Base-by-base conservation (phyloP, 2,888 invertebrate genomes). In the Acanthococcus lagerstroemiae region DNA sequence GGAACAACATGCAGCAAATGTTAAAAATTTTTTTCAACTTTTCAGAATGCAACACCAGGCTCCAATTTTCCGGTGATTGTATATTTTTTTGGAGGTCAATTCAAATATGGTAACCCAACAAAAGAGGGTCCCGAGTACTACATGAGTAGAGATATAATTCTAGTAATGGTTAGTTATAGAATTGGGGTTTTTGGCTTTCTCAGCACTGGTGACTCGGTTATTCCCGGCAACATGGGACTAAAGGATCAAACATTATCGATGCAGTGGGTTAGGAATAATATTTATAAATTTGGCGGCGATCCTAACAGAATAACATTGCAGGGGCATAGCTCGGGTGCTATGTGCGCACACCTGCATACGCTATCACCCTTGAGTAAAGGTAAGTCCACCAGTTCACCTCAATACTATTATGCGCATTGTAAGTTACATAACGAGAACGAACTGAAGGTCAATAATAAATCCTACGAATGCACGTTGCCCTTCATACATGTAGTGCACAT, bases 81-180 rank as follows among this genome's bases (percentile, higher is more conserved):
- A 3, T 80, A 77, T 75, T 78, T 80, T 52, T 79, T 78, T 71
- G 80, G 80, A 0, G 80, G 80, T 4, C 79, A 77, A 15, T 80
- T 78, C 69, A 76, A 60, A 30, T 45, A 50, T 1, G 69, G 68
- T 2, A 57, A 54, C 12, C 50, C 15, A 1, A 17, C 7, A 15
- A 9, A 17, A n/a, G 26, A 30, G 21, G 69, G 70, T 0, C 71
- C 71, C 5, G 68, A 71, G 17, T 69, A 67, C 46, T 26, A 70
- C 1, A 68, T 71, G 52, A 67, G 67, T 19, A 65, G 68, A n/a
- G 70, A 68, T 21, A 58, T 71, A 1, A 55, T 71, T 15, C 44
- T 71, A 12, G 70, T 70, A 4, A 69, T 69, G 4, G 48, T 69
- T 4, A 71, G 70, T 63, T 70, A 69, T 54, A 67, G 71, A 17